These are phyloP conservation scores for Eumaeus atala DNA, from an alignment of 1,140 invertebrate genomes.

Conservation along the genomic window DNA sequence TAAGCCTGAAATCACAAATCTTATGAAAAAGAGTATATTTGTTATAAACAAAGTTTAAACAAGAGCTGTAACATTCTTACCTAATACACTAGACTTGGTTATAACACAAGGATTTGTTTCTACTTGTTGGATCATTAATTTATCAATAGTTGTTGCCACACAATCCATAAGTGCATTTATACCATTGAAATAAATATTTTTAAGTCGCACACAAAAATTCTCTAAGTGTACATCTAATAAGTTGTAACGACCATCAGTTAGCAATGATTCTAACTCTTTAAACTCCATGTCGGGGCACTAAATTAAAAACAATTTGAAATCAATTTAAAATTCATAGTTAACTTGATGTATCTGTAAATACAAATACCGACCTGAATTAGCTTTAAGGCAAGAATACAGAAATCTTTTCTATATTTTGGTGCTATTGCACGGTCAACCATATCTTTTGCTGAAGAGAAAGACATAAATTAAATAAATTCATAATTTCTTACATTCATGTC, in stretches of 20 bases:
- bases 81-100: constrained; percentile 67
- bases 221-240: constrained; percentile 66
- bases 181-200: constrained; percentile 69
- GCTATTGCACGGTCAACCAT: constrained; percentile 57
- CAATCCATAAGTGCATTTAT: constrained; percentile 67
- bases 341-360: neutral
- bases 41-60: neutral
- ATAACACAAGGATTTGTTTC: constrained; percentile 58
- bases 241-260: constrained; percentile 68
- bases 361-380: constrained; percentile 55
- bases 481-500: neutral
- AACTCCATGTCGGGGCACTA: constrained; percentile 73
- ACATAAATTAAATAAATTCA: constrained; percentile 8
- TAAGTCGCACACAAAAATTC: constrained; percentile 67
- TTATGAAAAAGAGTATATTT: neutral
- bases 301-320: constrained; percentile 20
- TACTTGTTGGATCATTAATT: constrained; percentile 62
- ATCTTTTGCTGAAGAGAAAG: constrained; percentile 50
- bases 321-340: constrained; percentile 2
- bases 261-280: constrained; percentile 61
- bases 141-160: constrained; percentile 64
- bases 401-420: constrained; percentile 71
- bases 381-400: constrained; percentile 69
- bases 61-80: constrained; percentile 32
- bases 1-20: constrained; percentile 62